phyloP scores from a whole-genome alignment of 2,888 invertebrate species.

The Neoascia interrupta region DNA sequence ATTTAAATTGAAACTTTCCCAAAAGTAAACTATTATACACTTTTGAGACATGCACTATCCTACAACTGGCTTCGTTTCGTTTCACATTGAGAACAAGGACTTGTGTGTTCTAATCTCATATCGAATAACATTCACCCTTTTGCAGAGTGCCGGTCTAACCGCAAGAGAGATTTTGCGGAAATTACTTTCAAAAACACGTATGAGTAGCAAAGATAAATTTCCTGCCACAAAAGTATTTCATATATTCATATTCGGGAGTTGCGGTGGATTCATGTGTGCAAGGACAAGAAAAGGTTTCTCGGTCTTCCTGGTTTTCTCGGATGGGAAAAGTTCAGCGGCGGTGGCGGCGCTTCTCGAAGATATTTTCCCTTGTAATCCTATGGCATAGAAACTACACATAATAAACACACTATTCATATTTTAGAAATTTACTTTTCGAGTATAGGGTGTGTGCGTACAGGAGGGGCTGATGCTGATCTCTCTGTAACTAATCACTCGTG shows the following conservation, averaged over 20 bases:
- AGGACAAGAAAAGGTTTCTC: constrained; percentile 51
- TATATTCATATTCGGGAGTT: constrained; percentile 54
- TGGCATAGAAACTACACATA: constrained; percentile 1
- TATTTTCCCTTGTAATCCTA: constrained; percentile 60
- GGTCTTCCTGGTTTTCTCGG: constrained; percentile 33
- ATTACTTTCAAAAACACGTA: constrained; percentile 70
- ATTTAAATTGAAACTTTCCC: constrained; percentile 66
- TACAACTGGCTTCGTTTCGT: constrained; percentile 39
- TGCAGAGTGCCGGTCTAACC: constrained; percentile 21
- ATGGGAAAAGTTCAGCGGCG: constrained; percentile 57
- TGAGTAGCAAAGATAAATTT: constrained; percentile 69
- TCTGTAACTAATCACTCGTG: constrained; percentile 68
- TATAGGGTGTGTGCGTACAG: too few species aligned
- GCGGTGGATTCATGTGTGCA: constrained; percentile 32
- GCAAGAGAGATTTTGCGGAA: constrained; percentile 69
- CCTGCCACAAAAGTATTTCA: constrained; percentile 68
- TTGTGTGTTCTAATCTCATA: constrained; percentile 68
- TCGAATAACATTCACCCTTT: constrained; percentile 58
- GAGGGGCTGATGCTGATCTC: too few species aligned
- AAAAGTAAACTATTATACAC: constrained; percentile 61
- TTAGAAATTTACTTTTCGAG: too few species aligned
- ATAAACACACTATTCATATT: constrained; percentile 62
- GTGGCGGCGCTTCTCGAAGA: constrained; percentile 49
- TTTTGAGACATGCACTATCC: not conserved
- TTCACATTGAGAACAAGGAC: constrained; percentile 59